Evolutionary conservation across 2,113 vertebrate species (phyloP), one percentile per base, ranked within the genome.

Genomic region (Cyanistes caeruleus): DNA sequence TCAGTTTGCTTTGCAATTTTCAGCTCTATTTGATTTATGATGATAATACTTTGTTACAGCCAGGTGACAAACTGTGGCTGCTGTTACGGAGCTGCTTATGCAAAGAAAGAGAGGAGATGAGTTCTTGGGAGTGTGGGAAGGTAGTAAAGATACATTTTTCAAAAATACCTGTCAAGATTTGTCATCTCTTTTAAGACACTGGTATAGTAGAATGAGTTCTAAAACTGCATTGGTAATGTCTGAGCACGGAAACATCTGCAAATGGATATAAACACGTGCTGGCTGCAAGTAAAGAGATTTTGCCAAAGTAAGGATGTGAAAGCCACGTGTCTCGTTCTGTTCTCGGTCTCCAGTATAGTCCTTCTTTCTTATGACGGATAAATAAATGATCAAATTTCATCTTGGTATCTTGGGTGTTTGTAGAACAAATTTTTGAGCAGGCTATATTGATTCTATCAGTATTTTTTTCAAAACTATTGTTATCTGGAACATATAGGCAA

Each of bases 181-280:
- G 44, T 76, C 5, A 0, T 63, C 13, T 85, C 52, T 92, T 79
- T 48, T 39, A 78, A 75, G 75, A 41, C 12, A 24, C 8, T 0
- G 0, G 4, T 46, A 4, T 49, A 52, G 43, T 25, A 53, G 44
- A 55, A n/a, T 21, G 22, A 52, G 11, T 77, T 75, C 59, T 86
- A 60, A 51, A 89, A 48, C 14, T 56, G 23, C 12, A 3, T 10
- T 48, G 49, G 21, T 81, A 31, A 44, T 13, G 5, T 64, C 53
- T 72, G 56, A 75, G 44, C 48, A 46, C n/a, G 2, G 2, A 49
- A 85, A 67, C 31, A 35, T 44, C 51, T 82, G 41, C 41, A 83
- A 72, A 52, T 56, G 44, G 41, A 35, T 63, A 11, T 49, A 10
- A 82, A 72, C 52, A 18, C 0, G 0, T 35, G 21, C 14, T 30